These are phyloP conservation scores for Scelioninae gen. 2 DNA, from an alignment of 2,888 invertebrate species.

Conservation along the genomic window DNA sequence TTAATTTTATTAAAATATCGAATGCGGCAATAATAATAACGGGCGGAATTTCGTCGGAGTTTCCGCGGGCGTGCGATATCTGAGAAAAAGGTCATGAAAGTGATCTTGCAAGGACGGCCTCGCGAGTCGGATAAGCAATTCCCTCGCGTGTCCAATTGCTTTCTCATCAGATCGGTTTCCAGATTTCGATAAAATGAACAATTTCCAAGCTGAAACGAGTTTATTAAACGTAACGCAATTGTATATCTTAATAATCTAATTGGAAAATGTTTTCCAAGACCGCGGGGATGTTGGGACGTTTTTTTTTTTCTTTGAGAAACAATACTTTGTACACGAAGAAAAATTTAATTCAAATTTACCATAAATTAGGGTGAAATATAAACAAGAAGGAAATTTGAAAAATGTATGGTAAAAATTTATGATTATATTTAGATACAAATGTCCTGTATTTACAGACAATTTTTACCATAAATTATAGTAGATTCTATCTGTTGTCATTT, in stretches of 20 bases:
- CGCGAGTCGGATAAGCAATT: constrained; percentile 49
- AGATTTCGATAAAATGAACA: constrained; percentile 50
- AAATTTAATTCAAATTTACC: too few relatives aligned
- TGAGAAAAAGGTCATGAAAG: constrained; percentile 43
- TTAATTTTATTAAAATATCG: constrained; percentile 21
- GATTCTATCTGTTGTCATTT: too few relatives aligned
- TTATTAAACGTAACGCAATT: constrained; percentile 41
- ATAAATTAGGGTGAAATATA: too few relatives aligned
- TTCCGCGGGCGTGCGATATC: constrained; percentile 30
- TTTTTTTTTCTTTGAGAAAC: too few relatives aligned
- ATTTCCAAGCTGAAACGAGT: constrained; percentile 33
- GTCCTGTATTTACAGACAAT: too few relatives aligned
- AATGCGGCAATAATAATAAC: constrained; percentile 10
- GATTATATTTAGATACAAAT: too few relatives aligned
- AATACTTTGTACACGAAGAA: too few relatives aligned
- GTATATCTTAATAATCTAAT: constrained; percentile 34
- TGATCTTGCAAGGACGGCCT: constrained; percentile 42
- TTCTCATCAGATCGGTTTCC: constrained; percentile 54
- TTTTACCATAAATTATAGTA: too few relatives aligned
- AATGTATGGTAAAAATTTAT: too few relatives aligned
- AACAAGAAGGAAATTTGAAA: too few relatives aligned
- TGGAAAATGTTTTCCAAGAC: constrained; percentile 10
- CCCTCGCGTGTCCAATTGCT: constrained; percentile 58
- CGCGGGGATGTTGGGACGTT: too few relatives aligned
- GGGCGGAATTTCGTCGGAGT: constrained; percentile 15